A percentile compares a stretch with the other conserved stretches of the same genome.
These are phyloP conservation scores for Coregonus clupeaformis DNA, from an alignment of 2,113 vertebrate genomes.

Conservation along the genomic window DNA sequence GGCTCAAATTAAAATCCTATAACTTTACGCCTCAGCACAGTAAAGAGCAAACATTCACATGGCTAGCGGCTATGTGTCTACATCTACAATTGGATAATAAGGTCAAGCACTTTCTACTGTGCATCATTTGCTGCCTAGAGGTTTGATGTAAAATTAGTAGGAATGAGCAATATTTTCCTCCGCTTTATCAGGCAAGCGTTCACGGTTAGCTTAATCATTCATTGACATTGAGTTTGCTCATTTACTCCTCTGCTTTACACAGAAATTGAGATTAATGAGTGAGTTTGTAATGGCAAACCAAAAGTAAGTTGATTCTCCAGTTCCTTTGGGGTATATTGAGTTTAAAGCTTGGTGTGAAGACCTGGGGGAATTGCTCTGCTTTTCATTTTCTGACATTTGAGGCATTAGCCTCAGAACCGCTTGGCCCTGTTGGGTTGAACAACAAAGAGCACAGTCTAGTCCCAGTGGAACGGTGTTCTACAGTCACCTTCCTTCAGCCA, in stretches of 20 bases:
- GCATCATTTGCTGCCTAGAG: background rate
- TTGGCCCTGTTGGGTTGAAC: slow-evolving; percentile 30
- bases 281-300: background rate
- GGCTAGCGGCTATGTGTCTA: background rate
- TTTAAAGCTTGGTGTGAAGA: slow-evolving; percentile 28
- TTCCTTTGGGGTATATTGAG: slow-evolving; percentile 42
- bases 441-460: slow-evolving; percentile 25
- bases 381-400: background rate
- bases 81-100: background rate
- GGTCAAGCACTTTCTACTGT: background rate
- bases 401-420: background rate
- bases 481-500: slow-evolving; percentile 9
- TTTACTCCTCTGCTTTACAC: background rate
- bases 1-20: too few relatives aligned
- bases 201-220: background rate
- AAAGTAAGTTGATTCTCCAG: slow-evolving; percentile 2
- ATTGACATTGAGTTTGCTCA: background rate
- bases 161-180: background rate
- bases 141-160: background rate
- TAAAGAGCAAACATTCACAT: background rate
- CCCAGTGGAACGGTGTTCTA: slow-evolving; percentile 31
- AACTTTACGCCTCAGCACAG: background rate
- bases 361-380: background rate
- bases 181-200: background rate
- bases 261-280: background rate